Evolutionary conservation across 2,888 invertebrate genomes (phyloP), one percentile per base, ranked within the genome.

Genomic region (Zeuzera pyrina): DNA sequence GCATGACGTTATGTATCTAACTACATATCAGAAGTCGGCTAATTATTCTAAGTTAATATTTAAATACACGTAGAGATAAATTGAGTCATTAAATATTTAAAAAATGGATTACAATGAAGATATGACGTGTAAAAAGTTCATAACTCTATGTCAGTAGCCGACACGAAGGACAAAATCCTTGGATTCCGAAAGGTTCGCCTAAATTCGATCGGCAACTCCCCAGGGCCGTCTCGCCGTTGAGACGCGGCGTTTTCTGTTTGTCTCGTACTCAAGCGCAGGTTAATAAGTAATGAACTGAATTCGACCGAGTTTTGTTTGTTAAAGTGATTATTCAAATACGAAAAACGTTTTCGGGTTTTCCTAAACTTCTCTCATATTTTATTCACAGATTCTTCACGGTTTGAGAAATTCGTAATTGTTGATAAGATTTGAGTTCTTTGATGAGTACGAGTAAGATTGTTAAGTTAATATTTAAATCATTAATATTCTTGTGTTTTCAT

Each of bases 251-350:
- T 53, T 47, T 43, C 48, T 54, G 54, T 61, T 61, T 67, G 65
- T 70, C 65, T 60, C 61, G 50, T 50, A 62, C 58, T 61, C 62
- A 60, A 66, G 59, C 56, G 55, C 68, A 70, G 71, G 70, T 79
- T 78, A 81, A 78, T 81, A 81, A 78, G 62, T 78, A 81, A 83
- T 79, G 79, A 79, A 72, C 64, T 56, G 63, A 66, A 68, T 70
- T 72, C 69, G 60, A 56, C 55, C 50, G 67, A 76, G 70, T 78
- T 78, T 76, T 78, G 76, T 81, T 78, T 79, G 77, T 73, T 74
- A 77, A 79, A 78, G 73, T 79, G 76, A 79, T 81, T 83, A 81
- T 83, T 81, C 76, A 83, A 83, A 81, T 79, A 77, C 68, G 69
- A 65, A 79, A 81, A 83, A 74, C 77, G 77, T 73, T 79, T 73